Conservation (phyloP, 2,797 vertebrate genomes). For the Kryptolebias ocellatus region DNA sequence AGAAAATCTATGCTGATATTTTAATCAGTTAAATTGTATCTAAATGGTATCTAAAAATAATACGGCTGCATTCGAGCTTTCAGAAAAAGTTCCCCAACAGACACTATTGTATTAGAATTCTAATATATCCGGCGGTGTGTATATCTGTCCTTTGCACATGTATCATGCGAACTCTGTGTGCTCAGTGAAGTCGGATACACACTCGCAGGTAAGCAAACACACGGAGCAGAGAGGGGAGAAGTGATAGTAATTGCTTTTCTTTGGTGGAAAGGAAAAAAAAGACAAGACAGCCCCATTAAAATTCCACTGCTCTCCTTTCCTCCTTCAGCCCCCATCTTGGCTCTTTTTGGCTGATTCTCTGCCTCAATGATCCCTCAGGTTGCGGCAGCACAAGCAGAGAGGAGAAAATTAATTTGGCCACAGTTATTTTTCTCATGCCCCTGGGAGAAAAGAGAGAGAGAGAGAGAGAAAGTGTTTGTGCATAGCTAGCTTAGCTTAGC, state of each 20-base stretch:
- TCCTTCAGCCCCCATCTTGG: slow-evolving; percentile 62
- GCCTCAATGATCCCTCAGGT: slow-evolving; percentile 73
- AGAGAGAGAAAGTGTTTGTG: slow-evolving; percentile 50
- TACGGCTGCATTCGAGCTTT: slow-evolving; percentile 20
- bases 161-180: slow-evolving; percentile 42
- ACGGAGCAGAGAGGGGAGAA: slow-evolving; percentile 44
- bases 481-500: slow-evolving; percentile 71
- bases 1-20: background rate
- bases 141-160: slow-evolving; percentile 35
- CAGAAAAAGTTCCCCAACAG: background rate
- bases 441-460: slow-evolving; percentile 25
- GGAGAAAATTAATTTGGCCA: slow-evolving; percentile 78
- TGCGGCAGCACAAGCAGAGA: slow-evolving; percentile 68
- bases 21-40: background rate
- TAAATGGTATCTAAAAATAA: background rate
- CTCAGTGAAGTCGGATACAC: slow-evolving; percentile 29
- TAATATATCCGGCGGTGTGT: slow-evolving; percentile 33
- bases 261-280: slow-evolving; percentile 66
- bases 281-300: slow-evolving; percentile 78
- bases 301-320: slow-evolving; percentile 75
- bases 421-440: slow-evolving; percentile 61
- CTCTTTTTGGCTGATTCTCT: slow-evolving; percentile 66
- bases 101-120: slow-evolving; percentile 31
- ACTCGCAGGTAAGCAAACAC: slow-evolving; percentile 35
- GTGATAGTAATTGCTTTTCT: slow-evolving; percentile 78